Conservation (phyloP, 1,140 invertebrate species). For the Conus ventricosus region DNA sequence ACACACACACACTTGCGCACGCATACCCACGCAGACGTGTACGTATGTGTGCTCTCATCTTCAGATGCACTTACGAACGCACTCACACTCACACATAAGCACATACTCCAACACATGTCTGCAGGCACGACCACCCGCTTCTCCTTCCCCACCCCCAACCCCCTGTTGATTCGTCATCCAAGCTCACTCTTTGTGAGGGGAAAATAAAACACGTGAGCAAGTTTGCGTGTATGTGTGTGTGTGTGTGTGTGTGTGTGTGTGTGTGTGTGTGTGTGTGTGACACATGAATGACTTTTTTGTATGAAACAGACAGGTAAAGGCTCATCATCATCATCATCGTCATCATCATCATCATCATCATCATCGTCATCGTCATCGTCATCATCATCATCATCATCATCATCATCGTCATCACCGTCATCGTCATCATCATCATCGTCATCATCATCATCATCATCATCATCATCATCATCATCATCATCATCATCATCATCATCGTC, state of each 20-base stretch:
- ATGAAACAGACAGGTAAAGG: not conserved
- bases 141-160: too few relatives aligned
- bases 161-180: too few relatives aligned
- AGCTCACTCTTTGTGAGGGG: not conserved
- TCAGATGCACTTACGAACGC: too few relatives aligned
- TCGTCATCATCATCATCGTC: conserved; percentile 32
- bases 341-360: conserved; percentile 16
- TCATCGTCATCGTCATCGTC: not conserved
- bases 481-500: conserved; percentile 7
- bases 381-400: conserved; percentile 10
- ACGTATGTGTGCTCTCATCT: too few relatives aligned
- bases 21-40: too few relatives aligned
- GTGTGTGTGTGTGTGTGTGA: conserved; percentile 4
- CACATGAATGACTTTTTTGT: not conserved
- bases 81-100: too few relatives aligned
- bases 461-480: conserved; percentile 13
- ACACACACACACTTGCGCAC: too few relatives aligned
- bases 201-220: not conserved
- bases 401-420: conserved; percentile 40
- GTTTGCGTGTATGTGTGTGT: not conserved
- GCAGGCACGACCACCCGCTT: too few relatives aligned
- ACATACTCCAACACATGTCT: too few relatives aligned
- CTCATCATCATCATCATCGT: not conserved
- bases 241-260: conserved; percentile 12
- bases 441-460: conserved; percentile 16